Percentiles rank a stretch among this genome's conserved stretches.
phyloP scores from a whole-genome alignment of 2,888 invertebrate species.

The Acronicta leporina region DNA sequence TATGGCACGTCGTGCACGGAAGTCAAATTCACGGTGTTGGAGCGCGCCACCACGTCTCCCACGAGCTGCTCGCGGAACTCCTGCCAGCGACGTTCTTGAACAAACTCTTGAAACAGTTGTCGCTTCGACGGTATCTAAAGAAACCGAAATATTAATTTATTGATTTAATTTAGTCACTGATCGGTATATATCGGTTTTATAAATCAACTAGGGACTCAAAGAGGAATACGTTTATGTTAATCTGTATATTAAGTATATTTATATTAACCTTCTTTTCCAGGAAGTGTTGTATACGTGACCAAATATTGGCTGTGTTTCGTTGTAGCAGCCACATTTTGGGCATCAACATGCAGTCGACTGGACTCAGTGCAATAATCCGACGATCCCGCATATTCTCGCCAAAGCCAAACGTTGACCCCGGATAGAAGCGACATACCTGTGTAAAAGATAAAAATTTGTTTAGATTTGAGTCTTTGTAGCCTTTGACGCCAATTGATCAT shows the following conservation, averaged over 20 bases:
- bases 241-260: too few species aligned
- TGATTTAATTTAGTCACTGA: too few species aligned
- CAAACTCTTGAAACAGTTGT: conserved; percentile 88
- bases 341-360: conserved; percentile 91
- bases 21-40: conserved; percentile 87
- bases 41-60: conserved; percentile 82
- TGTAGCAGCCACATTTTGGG: conserved; percentile 92
- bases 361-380: conserved; percentile 90
- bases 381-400: conserved; percentile 92
- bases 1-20: conserved; percentile 91
- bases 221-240: too few species aligned
- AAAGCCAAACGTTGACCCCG: conserved; percentile 91
- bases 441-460: not conserved
- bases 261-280: conserved; percentile 84
- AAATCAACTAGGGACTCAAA: too few species aligned
- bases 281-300: conserved; percentile 90
- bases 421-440: conserved; percentile 89
- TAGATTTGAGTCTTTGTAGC: too few species aligned
- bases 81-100: conserved; percentile 88
- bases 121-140: conserved; percentile 87
- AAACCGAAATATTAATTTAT: not conserved
- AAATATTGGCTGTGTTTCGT: conserved; percentile 91
- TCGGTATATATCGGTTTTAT: too few species aligned
- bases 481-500: not conserved
- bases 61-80: conserved; percentile 86